phyloP scores from a whole-genome alignment of 2,797 vertebrate genomes.

The Sebastes trivittatus region DNA sequence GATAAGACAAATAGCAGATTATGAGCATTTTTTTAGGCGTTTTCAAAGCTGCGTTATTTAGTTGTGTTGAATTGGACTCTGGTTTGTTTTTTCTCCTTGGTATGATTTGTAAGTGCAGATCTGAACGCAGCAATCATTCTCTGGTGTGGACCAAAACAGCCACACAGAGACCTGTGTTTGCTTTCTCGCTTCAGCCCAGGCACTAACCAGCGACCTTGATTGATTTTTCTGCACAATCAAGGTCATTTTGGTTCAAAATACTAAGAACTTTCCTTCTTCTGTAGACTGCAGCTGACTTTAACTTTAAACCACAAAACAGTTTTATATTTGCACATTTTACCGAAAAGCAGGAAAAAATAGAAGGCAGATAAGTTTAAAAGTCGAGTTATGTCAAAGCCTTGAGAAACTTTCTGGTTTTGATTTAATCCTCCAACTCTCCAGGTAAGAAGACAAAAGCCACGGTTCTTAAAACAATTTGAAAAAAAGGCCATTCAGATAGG shows the following conservation, averaged over 20 bases:
- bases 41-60: not conserved
- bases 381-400: not conserved
- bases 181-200: not conserved
- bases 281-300: not conserved
- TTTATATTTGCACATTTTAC: not conserved
- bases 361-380: not conserved
- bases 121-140: not conserved
- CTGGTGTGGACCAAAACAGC: not conserved
- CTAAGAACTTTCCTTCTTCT: not conserved
- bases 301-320: not conserved
- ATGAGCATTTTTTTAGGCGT: not conserved
- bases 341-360: not conserved
- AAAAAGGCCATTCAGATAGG: constrained; percentile 2
- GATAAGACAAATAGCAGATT: not conserved
- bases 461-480: not conserved
- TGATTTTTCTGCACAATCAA: not conserved
- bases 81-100: not conserved
- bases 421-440: not conserved
- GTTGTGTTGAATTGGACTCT: not conserved
- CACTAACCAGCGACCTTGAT: not conserved
- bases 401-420: not conserved
- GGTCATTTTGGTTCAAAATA: not conserved
- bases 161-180: not conserved
- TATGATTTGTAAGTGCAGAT: not conserved
- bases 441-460: not conserved